phyloP scores from a whole-genome alignment of 1,140 invertebrate genomes.

The Oryctes rhinoceros region DNA sequence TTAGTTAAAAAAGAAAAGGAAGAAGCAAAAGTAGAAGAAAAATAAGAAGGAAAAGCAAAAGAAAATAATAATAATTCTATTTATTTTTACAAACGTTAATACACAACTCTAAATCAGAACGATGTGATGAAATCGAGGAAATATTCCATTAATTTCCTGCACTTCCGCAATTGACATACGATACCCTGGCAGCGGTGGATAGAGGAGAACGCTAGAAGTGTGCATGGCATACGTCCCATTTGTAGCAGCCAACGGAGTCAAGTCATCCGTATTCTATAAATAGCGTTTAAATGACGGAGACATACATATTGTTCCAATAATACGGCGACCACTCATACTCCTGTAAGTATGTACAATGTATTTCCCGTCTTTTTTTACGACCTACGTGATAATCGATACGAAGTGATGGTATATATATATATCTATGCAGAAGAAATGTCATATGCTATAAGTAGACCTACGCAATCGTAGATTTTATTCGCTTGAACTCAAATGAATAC shows the following conservation, averaged over 20 bases:
- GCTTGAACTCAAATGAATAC: too few species aligned
- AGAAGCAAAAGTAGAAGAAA: too few species aligned
- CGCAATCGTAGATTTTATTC: too few species aligned
- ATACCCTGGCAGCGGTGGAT: neutral
- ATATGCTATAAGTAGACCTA: neutral
- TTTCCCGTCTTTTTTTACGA: neutral
- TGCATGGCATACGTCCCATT: neutral
- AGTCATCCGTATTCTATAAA: conserved; percentile 24
- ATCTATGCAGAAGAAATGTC: neutral
- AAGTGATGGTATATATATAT: neutral
- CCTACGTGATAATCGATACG: conserved; percentile 23
- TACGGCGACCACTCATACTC: conserved; percentile 8
- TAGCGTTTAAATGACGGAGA: conserved; percentile 15
- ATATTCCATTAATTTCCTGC: conserved; percentile 22
- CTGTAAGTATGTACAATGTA: neutral
- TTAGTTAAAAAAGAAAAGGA: too few species aligned
- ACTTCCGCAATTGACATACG: conserved; percentile 21
- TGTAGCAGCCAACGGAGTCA: neutral
- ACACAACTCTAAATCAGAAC: neutral
- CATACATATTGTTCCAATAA: conserved; percentile 25
- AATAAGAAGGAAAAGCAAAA: too few species aligned
- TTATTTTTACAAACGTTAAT: too few species aligned
- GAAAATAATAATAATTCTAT: too few species aligned
- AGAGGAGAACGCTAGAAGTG: neutral
- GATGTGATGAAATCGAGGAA: conserved; percentile 14